Percentiles rank a stretch among this genome's conserved stretches.
Evolutionary conservation across 2,797 vertebrate genomes (phyloP).

Genomic region (Pelochelys cantorii): DNA sequence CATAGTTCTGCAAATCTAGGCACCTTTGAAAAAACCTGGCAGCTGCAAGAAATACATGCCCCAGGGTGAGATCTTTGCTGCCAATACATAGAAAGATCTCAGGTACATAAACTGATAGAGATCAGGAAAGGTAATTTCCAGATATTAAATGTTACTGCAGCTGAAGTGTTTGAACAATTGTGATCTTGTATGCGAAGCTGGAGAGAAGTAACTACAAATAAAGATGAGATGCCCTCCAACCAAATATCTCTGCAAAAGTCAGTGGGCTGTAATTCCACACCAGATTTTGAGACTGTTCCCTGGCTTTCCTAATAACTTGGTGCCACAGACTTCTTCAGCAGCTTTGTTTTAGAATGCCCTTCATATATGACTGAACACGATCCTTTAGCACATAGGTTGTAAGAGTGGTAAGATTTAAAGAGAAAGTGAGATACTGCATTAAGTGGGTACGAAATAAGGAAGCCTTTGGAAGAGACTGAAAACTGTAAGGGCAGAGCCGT

Average conservation of each 20-base stretch:
- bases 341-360: neutral
- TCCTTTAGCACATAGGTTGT: fast-evolving
- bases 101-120: fast-evolving
- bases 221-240: neutral
- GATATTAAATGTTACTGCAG: fast-evolving
- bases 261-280: fast-evolving
- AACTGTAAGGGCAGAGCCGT: fast-evolving
- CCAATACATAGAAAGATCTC: neutral
- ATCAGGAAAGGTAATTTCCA: neutral
- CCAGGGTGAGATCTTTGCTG: fast-evolving
- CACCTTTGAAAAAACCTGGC: neutral
- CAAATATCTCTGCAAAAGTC: neutral
- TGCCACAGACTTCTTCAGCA: fast-evolving
- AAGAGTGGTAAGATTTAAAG: fast-evolving
- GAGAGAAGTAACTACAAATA: fast-evolving
- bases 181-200: fast-evolving
- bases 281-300: fast-evolving
- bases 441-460: neutral
- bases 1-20: fast-evolving
- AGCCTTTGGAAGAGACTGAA: neutral
- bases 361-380: fast-evolving
- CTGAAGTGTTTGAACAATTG: fast-evolving
- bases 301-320: fast-evolving
- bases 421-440: neutral
- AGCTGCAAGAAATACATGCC: neutral